Evolutionary conservation across 2,797 vertebrate genomes (phyloP).

Genomic region (Danio kyathit): DNA sequence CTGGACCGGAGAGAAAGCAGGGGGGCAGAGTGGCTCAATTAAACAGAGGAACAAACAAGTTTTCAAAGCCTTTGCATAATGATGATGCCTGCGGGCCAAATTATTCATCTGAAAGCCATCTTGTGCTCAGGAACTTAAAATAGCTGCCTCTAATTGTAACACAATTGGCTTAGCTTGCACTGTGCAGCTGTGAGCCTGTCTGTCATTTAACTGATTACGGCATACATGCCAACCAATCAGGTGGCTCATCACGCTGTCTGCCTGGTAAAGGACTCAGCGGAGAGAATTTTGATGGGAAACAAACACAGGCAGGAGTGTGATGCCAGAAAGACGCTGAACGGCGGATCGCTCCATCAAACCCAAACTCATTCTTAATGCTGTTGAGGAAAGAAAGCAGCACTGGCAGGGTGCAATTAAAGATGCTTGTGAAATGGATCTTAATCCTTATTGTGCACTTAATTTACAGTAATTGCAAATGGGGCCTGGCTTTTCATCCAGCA

Average conservation of each 20-base stretch:
- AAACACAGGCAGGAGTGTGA: slow-evolving; percentile 52
- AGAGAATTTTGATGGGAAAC: slow-evolving; percentile 51
- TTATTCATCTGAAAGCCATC: slow-evolving; percentile 81
- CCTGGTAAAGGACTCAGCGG: slow-evolving; percentile 48
- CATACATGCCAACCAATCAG: slow-evolving; percentile 77
- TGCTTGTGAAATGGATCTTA: slow-evolving; percentile 61
- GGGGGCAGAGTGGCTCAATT: slow-evolving; percentile 62
- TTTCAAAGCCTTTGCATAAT: slow-evolving; percentile 82
- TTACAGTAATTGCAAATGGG: slow-evolving; percentile 61
- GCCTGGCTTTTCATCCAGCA: slow-evolving; percentile 51
- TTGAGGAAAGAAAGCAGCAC: slow-evolving; percentile 40
- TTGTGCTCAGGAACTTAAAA: slow-evolving; percentile 80
- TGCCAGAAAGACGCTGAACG: slow-evolving; percentile 9
- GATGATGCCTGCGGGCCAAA: slow-evolving; percentile 80
- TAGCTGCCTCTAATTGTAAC: slow-evolving; percentile 84
- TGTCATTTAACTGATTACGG: slow-evolving; percentile 83
- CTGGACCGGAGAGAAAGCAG: slow-evolving; percentile 64
- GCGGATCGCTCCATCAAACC: slow-evolving; percentile 43
- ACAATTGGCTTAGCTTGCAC: slow-evolving; percentile 81
- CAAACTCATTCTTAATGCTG: slow-evolving; percentile 40
- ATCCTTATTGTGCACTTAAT: slow-evolving; percentile 65
- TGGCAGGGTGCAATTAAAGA: slow-evolving; percentile 60
- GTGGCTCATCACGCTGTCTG: slow-evolving; percentile 71
- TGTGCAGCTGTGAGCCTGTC: slow-evolving; percentile 82
- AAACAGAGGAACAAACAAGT: slow-evolving; percentile 80